A percentile compares a stretch with the other conserved stretches of the same genome.
phyloP scores from a whole-genome alignment of 2,888 invertebrate species.

The Calliopum simillimum region DNA sequence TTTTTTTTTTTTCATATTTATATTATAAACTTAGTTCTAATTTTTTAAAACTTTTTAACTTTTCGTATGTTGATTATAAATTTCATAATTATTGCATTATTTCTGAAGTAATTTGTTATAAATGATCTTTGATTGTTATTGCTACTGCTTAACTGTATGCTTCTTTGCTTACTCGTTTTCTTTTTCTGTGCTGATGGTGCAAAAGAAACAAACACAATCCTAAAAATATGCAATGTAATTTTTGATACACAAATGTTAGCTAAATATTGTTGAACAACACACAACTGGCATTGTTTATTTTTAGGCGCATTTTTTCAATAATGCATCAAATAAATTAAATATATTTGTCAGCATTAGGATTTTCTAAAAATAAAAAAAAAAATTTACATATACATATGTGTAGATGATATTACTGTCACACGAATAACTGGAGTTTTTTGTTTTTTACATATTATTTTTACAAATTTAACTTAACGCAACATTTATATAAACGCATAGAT shows the following conservation, averaged over 20 bases:
- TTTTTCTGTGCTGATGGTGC: background rate
- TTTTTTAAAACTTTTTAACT: no score
- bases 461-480: constrained; percentile 12
- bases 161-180: background rate
- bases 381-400: no score
- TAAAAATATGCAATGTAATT: no score
- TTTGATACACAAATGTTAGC: background rate
- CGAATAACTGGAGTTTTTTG: background rate
- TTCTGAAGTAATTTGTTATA: constrained; percentile 24
- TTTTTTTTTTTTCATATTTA: no score
- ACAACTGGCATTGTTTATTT: background rate
- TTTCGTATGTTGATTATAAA: background rate
- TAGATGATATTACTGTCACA: background rate
- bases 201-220: no score
- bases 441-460: constrained; percentile 26
- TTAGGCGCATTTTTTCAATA: no score
- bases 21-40: no score
- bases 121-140: constrained; percentile 3
- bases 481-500: background rate
- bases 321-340: no score
- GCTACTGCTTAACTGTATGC: constrained; percentile 18
- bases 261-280: background rate
- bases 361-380: no score
- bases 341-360: no score
- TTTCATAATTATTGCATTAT: constrained; percentile 26